These are phyloP conservation scores for Caradrina clavipalpis DNA, from an alignment of 2,888 invertebrate genomes.

Conservation along the genomic window DNA sequence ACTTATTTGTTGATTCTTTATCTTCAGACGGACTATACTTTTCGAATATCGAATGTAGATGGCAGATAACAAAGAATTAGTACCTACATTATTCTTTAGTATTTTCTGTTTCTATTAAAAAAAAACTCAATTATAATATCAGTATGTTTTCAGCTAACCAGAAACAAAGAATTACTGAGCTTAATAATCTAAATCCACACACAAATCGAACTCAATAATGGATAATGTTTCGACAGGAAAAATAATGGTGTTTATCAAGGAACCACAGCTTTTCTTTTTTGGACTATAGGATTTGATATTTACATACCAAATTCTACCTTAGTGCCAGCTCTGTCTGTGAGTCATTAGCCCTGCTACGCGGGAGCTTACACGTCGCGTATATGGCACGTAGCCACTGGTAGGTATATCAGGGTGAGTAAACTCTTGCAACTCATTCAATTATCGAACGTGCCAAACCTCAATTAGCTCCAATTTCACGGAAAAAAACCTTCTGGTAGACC, in stretches of 20 bases:
- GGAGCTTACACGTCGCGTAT: constrained; percentile 9
- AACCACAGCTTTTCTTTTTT: not conserved
- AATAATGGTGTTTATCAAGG: not conserved
- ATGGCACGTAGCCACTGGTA: not conserved
- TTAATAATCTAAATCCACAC: not conserved
- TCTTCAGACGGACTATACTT: constrained; percentile 45
- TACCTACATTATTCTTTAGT: constrained; percentile 1
- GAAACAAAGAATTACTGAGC: not conserved
- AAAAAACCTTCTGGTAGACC: constrained; percentile 11
- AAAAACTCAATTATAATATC: not conserved
- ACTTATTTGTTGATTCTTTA: constrained; percentile 26
- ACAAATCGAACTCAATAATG: not conserved
- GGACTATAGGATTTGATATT: too few species aligned
- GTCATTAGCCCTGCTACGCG: constrained; percentile 13
- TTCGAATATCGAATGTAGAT: constrained; percentile 29
- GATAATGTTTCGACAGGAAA: not conserved
- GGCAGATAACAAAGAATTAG: constrained; percentile 19
- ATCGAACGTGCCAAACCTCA: constrained; percentile 3
- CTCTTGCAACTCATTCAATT: constrained; percentile 4
- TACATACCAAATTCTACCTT: not conserved
- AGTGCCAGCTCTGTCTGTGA: not conserved
- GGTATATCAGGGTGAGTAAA: constrained; percentile 2
- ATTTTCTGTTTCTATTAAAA: constrained; percentile 1
- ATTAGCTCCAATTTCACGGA: constrained; percentile 2
- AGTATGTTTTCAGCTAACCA: too few species aligned